phyloP scores from a whole-genome alignment of 1,140 invertebrate genomes.

The Sitophilus oryzae region DNA sequence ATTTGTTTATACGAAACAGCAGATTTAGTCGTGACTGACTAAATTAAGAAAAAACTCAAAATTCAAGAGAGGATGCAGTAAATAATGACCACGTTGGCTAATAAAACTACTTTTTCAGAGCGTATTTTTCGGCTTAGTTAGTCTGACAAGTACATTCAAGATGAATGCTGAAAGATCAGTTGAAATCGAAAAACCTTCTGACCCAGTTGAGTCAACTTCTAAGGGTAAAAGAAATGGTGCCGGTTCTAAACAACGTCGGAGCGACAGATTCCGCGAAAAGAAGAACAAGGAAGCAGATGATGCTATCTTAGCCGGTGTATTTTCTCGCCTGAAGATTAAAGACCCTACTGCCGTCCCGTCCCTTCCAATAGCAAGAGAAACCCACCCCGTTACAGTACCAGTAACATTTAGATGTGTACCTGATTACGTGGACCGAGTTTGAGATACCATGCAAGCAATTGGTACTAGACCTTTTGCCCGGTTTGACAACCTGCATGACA shows the following conservation, averaged over 20 bases:
- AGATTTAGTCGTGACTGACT: too few relatives aligned
- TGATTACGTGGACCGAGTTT: conserved; percentile 12
- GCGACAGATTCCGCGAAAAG: background rate
- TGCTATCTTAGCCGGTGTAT: conserved; percentile 8
- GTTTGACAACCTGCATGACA: conserved; percentile 9
- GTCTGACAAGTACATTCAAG: too few relatives aligned
- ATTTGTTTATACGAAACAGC: too few relatives aligned
- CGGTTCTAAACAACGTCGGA: background rate
- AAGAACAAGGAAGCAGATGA: conserved; percentile 15
- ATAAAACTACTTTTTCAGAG: too few relatives aligned
- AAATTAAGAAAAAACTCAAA: too few relatives aligned
- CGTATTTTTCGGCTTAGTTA: too few relatives aligned
- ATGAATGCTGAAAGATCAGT: too few relatives aligned
- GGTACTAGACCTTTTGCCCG: conserved; percentile 18
- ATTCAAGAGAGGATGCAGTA: too few relatives aligned
- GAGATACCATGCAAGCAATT: conserved; percentile 21
- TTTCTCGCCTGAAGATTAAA: conserved; percentile 7
- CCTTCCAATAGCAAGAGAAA: conserved; percentile 8
- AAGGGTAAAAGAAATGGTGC: too few relatives aligned
- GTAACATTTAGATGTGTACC: conserved; percentile 7
- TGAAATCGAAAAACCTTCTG: too few relatives aligned
- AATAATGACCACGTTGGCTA: too few relatives aligned
- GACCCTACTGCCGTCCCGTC: conserved; percentile 15
- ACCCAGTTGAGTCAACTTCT: too few relatives aligned
- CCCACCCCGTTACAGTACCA: conserved; percentile 12